Base-by-base conservation (phyloP, 2,888 invertebrate species). In the Linyphia triangularis region DNA sequence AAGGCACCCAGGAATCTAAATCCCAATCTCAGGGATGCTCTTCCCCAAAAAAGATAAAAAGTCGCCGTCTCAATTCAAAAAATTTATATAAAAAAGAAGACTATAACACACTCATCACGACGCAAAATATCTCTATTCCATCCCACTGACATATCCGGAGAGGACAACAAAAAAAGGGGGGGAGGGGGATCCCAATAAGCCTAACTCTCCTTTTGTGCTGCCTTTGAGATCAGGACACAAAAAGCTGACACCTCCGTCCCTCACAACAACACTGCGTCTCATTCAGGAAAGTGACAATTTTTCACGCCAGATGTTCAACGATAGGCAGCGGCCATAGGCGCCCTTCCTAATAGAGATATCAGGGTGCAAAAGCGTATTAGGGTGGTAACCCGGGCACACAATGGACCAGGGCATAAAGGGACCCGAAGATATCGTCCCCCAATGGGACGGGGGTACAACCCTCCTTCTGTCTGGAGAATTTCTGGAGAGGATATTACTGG, bases 281-380 rank as follows among this genome's bases (percentile, higher is more conserved):
- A 82, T 77, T 83, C 69, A 83, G 63, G 83, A 75, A 86, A 86
- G 88, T 83, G 88, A 82, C 88, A 88, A 88, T 88, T 88, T 88
- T 88, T 88, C 88, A 88, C 81, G 83, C 88, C 88, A 88, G 88
- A 82, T 88, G 88, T 88, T 83, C 83, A 28, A n/a, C 72, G 88
- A 83, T 83, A 88, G 77, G 82, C 75, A 82, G 57, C 72, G 82
- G 82, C 61, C 82, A 63, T 70, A 16, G 30, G 67, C 85, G 79
- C 79, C 85, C 85, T 86, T 81, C 75, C 81, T 88, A 83, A 88
- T 88, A 83, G 83, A 88, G 88, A 88, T 83, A 88, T 88, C 88
- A 82, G 82, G 81, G 88, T 88, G 88, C 81, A 73, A n/a, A 16
- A 85, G 78, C 72, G 78, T 70, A 78, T 78, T 72, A 78, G 70